Evolutionary conservation across 1,140 invertebrate species (phyloP), one percentile per base, ranked within the genome.

Genomic region (Varroa destructor): DNA sequence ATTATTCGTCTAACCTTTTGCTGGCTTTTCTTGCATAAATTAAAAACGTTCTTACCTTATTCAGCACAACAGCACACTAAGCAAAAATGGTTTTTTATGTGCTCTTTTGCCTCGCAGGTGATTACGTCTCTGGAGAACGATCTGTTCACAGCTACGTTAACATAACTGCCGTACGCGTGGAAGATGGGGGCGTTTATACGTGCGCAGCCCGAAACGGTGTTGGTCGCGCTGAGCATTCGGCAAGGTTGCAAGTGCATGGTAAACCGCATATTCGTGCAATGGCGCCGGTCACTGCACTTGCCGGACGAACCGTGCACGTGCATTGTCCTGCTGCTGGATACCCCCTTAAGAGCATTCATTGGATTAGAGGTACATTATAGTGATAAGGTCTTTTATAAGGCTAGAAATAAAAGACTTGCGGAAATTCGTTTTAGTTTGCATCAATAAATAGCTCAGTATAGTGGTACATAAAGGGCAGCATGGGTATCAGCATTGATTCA

Each of bases 141-240:
- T 72, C 70, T 6, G 76, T 80, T 12, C 76, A 78, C 43, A 79
- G 78, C 67, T 79, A 78, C 71, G 77, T 79, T 25, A 92, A 92
- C 81, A 90, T 93, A 75, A 88, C 87, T 74, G 85, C 87, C 74
- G 87, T 90, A 56, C 84, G 85, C 80, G 86, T 91, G 4, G 86
- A 89, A 78, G 89, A 91, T 77, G 90, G 90, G n/a, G 90, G 90
- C 1, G 86, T 89, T 78, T 92, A 90, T 80, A 85, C 85, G 56
- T 93, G 91, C 78, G 85, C 82, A 1, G 89, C 88, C 0, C 85
- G 86, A 76, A 92, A 91, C 81, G 82, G 86, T 58, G 87, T 89
- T 54, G 89, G 89, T 56, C 83, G 84, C 78, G 85, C 85, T 51
- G 83, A 83, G 10, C 89, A 92, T 81, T 84, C 86, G 25, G 88